A percentile compares a stretch with the other conserved stretches of the same genome.
These are phyloP conservation scores for Uropetala carovei DNA, from an alignment of 2,888 invertebrate genomes.

Conservation along the genomic window DNA sequence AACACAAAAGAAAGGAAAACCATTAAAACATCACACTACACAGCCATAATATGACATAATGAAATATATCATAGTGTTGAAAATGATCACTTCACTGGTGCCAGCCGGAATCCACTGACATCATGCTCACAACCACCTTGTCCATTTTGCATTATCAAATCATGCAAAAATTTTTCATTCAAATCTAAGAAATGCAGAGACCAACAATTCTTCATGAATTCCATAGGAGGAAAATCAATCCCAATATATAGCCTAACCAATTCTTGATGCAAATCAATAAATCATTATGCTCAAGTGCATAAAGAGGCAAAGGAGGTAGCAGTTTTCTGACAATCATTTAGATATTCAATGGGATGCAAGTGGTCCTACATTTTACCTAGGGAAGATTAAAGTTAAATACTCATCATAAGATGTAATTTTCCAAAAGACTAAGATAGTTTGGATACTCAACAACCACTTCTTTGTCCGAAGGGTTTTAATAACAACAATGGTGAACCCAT, in stretches of 20 bases:
- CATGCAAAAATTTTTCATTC: not conserved
- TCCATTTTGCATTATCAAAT: not conserved
- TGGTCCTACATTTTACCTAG: conserved; percentile 29
- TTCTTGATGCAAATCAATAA: conserved; percentile 22
- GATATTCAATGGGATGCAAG: not conserved
- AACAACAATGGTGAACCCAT: conserved; percentile 46
- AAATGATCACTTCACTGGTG: not conserved
- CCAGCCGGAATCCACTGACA: conserved; percentile 31
- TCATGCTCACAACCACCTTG: not conserved
- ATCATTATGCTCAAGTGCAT: conserved; percentile 16
- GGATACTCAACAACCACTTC: conserved; percentile 22
- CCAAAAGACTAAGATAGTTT: conserved; percentile 30
- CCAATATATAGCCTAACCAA: not conserved
- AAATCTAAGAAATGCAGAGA: conserved; percentile 37
- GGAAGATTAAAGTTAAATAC: conserved; percentile 25
- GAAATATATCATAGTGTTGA: not conserved
- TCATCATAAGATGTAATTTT: conserved; percentile 29
- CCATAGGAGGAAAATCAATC: conserved; percentile 7
- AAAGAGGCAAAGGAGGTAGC: conserved; percentile 34
- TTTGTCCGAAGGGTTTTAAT: conserved; percentile 31
- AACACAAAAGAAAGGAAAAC: not conserved
- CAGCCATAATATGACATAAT: conserved; percentile 26
- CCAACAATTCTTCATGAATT: conserved; percentile 17
- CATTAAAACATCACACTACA: conserved; percentile 27
- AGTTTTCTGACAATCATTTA: conserved; percentile 34